These are phyloP conservation scores for Parnassius apollo DNA, from an alignment of 2,888 invertebrate species.

Conservation along the genomic window DNA sequence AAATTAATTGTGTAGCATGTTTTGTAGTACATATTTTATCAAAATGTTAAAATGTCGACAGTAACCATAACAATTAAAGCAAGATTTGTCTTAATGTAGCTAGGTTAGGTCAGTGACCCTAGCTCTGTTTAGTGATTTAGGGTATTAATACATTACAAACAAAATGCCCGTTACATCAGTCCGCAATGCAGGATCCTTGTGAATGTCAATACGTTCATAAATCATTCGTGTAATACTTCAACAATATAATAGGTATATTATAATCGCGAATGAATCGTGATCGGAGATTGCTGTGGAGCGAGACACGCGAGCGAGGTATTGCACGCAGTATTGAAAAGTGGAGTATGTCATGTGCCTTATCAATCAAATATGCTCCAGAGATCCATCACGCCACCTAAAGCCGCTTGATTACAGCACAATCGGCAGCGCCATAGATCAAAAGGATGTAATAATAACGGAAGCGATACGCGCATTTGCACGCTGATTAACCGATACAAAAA, in stretches of 20 bases:
- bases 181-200: conserved; percentile 44
- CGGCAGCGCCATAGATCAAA: conserved; percentile 8
- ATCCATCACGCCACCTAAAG: conserved; percentile 29
- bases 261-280: conserved; percentile 58
- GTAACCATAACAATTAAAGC: too few species aligned
- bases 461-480: conserved; percentile 31
- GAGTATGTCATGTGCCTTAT: conserved; percentile 69
- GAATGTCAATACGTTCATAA: conserved; percentile 57
- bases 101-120: too few species aligned
- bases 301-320: conserved; percentile 20
- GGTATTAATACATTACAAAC: conserved; percentile 15
- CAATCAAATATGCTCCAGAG: conserved; percentile 52
- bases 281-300: conserved; percentile 37
- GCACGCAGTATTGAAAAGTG: conserved; percentile 41
- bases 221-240: conserved; percentile 65
- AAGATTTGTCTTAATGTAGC: too few species aligned
- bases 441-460: conserved; percentile 35
- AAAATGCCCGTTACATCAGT: conserved; percentile 48
- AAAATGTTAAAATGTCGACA: too few species aligned
- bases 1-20: too few species aligned
- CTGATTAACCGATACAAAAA: conserved; percentile 42
- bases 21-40: too few species aligned
- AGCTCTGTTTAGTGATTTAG: too few species aligned
- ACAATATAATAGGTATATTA: conserved; percentile 53
- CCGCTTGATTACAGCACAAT: conserved; percentile 13